Conservation (phyloP, 2,113 vertebrate species). For the Callochromis pleurospilus region DNA sequence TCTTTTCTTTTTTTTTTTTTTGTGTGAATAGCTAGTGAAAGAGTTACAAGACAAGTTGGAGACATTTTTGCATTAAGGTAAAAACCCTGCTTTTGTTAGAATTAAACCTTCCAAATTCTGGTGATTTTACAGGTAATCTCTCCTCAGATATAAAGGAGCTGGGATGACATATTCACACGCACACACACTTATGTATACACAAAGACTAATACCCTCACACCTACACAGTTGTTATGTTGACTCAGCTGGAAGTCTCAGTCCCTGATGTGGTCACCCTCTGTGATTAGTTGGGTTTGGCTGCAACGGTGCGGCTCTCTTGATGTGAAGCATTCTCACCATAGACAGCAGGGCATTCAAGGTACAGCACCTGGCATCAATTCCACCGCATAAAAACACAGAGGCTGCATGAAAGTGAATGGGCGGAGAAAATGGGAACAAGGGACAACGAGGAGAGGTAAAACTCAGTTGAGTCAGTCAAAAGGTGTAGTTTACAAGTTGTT, state of each 20-base stretch:
- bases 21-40: background rate
- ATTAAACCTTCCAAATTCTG: background rate
- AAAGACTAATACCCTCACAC: background rate
- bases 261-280: constrained; percentile 47
- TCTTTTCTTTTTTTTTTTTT: accelerated
- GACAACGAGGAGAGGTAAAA: constrained; percentile 23
- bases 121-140: background rate
- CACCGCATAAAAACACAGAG: constrained; percentile 41
- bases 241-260: constrained; percentile 59
- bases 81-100: background rate
- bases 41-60: background rate
- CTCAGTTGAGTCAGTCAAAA: constrained; percentile 30
- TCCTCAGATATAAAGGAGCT: constrained; percentile 13
- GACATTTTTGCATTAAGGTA: background rate
- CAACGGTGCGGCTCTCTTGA: constrained; percentile 57
- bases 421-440: background rate
- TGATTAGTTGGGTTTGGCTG: constrained; percentile 54
- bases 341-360: constrained; percentile 52
- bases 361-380: constrained; percentile 65
- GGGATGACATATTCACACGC: background rate
- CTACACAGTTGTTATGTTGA: constrained; percentile 57
- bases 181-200: background rate
- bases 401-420: constrained; percentile 48
- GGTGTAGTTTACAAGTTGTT: constrained; percentile 51
- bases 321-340: constrained; percentile 47